Evolutionary conservation across 2,797 vertebrate species (phyloP), one percentile per base, ranked within the genome.

Genomic region (Sciurus vulgaris): DNA sequence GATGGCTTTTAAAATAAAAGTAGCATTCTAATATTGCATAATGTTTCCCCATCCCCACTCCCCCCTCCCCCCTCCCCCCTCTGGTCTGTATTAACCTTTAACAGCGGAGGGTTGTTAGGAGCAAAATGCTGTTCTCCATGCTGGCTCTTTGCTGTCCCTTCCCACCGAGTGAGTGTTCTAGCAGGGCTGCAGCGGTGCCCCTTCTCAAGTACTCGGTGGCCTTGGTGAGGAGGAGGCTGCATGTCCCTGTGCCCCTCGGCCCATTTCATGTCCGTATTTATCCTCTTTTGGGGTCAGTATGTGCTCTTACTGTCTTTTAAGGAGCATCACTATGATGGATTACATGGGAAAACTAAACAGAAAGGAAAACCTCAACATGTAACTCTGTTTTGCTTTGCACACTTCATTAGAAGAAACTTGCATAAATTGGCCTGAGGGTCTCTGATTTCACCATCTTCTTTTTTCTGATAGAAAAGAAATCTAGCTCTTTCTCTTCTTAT

Each of bases 1-100:
- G 98, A 98, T 96, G 94, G 98, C 98, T 98, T 98, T 98, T 99
- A 98, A 98, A 98, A 98, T 98, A 98, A 98, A 98, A 98, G 98
- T 97, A 96, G 97, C 93, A 54, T 97, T 98, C 97, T 98, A 96
- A 98, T 72, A 86, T 95, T 82, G 97, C 15, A 9, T 97, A 30
- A 10, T 47, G 86, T 96, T 95, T 94, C 95, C 78, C 92, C 84
- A 6, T 49, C n/a, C 63, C 67, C 30, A 0, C 35, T 11, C 14
- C 47, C 38, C 51, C 28, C 22, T 18, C 70, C 76, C 47, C n/a
- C 70, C 73, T 38, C 85, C 63, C 47, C 72, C 92, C 95, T 82
- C 69, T 20, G 54, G 61, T 89, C 78, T 0, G 44, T 22, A 5
- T 83, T 96, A 92, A 96, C 97, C 97, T 97, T 93, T 96, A 76